A percentile compares a stretch with the other conserved stretches of the same genome.
Conservation (phyloP, 2,888 invertebrate species). For the Nemoura dubitans region DNA sequence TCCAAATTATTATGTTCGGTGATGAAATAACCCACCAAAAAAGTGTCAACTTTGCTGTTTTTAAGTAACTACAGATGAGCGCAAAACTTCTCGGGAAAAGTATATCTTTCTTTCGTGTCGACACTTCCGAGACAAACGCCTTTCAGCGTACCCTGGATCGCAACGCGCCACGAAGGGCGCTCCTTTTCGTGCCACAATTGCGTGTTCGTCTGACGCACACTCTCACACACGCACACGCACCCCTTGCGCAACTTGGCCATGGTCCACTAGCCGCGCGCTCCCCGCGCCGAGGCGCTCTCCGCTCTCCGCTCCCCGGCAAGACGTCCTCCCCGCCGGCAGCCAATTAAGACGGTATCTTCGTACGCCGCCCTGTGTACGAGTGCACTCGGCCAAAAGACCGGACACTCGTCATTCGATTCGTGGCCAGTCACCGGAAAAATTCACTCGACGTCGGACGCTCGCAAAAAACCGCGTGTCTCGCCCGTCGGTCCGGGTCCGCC, state of each 20-base stretch:
- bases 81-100: no score
- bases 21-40: no score
- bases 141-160: neutral
- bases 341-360: constrained; percentile 37
- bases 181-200: neutral
- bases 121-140: neutral
- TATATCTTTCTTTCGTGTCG: neutral
- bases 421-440: neutral
- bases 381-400: constrained; percentile 35
- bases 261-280: neutral
- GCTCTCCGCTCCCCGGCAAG: no score
- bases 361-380: constrained; percentile 8
- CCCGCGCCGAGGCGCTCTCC: neutral
- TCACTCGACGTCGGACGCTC: neutral
- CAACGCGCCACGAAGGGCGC: neutral
- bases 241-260: neutral
- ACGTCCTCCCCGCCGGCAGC: neutral
- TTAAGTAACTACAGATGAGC: no score
- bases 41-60: no score
- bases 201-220: neutral
- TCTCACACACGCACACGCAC: neutral
- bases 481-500: neutral
- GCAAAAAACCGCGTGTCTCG: neutral
- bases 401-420: constrained; percentile 29
- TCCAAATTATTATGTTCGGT: no score